Base-by-base conservation (phyloP, 2,797 vertebrate genomes). In the Pantherophis alleghaniensis region DNA sequence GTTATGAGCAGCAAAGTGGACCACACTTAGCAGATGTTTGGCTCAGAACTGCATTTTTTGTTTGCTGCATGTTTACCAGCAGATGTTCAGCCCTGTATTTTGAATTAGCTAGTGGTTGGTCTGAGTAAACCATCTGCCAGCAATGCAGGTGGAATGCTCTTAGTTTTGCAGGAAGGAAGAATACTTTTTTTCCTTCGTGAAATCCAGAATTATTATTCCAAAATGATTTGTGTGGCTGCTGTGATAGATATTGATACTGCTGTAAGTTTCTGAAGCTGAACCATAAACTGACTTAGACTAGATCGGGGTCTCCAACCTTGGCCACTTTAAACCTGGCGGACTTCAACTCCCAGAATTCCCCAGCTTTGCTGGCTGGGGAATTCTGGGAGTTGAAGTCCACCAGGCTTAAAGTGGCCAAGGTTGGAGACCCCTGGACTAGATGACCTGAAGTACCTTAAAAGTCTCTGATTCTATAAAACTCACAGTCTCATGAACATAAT, bases 21-120 rank as follows among this genome's bases (percentile, higher is more conserved):
- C 98, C 97, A 97, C 97, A 97, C 97, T 97, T 32, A 2, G 97
- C 98, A 98, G 98, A 98, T 98, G 98, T 98, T 98, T 98, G 97
- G 98, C 98, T 97, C 97, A 0, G 90, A 97, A 96, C 96, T 97
- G 97, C 98, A 98, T 98, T 98, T 93, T 98, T 98, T 98, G 97
- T 98, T 98, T 98, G 98, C 97, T 98, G 98, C 98, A 97, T 98
- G 98, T 98, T 98, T 98, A 98, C 97, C 97, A 98, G 97, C 98
- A 98, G 98, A 98, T 98, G 98, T 98, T 98, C 98, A 95, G 95
- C 96, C 97, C 93, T 98, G 97, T 98, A 97, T 98, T 98, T 98
- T 97, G 97, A 96, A 96, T 95, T 96, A 97, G 97, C 97, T 96
- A 97, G 97, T 97, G 97, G 97, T 98, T 97, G 95, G 96, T 93